Base-by-base conservation (phyloP, 1,140 invertebrate genomes). In the Goniozus legneri region DNA sequence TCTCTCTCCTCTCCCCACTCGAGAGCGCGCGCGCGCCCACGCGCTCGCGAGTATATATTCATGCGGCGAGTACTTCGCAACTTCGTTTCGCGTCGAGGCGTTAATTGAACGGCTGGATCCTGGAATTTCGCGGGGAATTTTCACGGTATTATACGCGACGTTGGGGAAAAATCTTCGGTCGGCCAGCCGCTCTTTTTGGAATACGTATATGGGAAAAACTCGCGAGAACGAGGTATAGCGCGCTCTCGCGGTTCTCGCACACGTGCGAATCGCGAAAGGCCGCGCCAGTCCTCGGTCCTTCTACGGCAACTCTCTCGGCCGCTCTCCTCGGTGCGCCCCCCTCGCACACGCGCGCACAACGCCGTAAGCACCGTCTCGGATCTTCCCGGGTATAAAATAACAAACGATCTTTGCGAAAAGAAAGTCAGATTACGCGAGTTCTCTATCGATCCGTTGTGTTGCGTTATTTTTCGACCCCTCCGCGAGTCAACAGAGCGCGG, bases 261-360 rank as follows among this genome's bases (percentile, higher is more conserved):
- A 15, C 33, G 33, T 35, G 14, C 33, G 33, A n/a, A n/a, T 14
- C 33, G 14, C 33, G 6, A 15, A 6, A 35, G 14, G 7, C n/a
- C n/a, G n/a, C n/a, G n/a, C 62, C 64, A 59, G 60, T 61, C 55
- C 44, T 50, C 67, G 55, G 64, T 65, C 71, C 71, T 65, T 74
- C 64, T 74, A 74, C 65, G 71, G 71, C 65, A 71, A 69, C 62
- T 67, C 59, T 60, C 54, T 13, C 6, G 3, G 24, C 24, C 19
- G 18, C 46, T 40, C 45, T 8, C 48, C 33, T 41, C 36, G 12
- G 7, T 13, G 7, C 27, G 40, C 27, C 15, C 45, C 18, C 19
- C 12, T 8, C n/a, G 54, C 50, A 30, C 24, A 44, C 53, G 32
- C 40, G 39, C 19, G 16, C 21, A 24, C 33, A 8, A 13, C n/a